Conservation (phyloP, 2,113 vertebrate genomes). For the Heterotilapia buettikoferi region DNA sequence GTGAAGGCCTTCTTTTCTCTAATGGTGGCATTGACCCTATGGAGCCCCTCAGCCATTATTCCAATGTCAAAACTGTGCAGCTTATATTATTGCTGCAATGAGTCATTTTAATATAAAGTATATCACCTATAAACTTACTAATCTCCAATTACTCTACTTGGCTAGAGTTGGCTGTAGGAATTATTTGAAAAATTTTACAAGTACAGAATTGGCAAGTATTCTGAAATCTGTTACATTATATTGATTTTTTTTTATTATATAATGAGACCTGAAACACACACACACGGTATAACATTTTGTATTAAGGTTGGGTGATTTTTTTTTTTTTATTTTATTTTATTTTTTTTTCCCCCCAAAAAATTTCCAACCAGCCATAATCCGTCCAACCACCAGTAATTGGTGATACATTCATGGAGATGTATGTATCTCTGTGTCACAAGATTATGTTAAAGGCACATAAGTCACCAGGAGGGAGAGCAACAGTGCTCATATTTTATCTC, state of each 20-base stretch:
- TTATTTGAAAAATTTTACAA: neutral
- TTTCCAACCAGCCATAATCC: neutral
- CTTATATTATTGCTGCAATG: neutral
- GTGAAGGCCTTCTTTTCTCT: constrained; percentile 7
- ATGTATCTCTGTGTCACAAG: neutral
- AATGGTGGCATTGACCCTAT: neutral
- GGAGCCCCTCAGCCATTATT: neutral
- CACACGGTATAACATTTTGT: neutral
- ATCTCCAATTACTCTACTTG: neutral
- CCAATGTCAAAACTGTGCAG: neutral
- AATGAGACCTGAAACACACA: neutral
- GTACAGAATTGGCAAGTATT: neutral
- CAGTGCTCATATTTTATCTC: neutral
- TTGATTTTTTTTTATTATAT: neutral
- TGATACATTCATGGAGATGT: neutral
- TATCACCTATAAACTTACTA: neutral
- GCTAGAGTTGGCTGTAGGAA: neutral
- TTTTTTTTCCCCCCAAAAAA: neutral
- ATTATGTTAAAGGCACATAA: neutral
- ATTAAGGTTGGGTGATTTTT: neutral
- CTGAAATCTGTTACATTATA: neutral
- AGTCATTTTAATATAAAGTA: neutral
- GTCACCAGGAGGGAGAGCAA: neutral
- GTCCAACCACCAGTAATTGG: neutral
- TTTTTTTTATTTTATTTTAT: too few relatives aligned